Percentiles rank a stretch among this genome's conserved stretches.
Evolutionary conservation across 2,113 vertebrate genomes (phyloP).

Genomic region (Forbesichthys agassizii): DNA sequence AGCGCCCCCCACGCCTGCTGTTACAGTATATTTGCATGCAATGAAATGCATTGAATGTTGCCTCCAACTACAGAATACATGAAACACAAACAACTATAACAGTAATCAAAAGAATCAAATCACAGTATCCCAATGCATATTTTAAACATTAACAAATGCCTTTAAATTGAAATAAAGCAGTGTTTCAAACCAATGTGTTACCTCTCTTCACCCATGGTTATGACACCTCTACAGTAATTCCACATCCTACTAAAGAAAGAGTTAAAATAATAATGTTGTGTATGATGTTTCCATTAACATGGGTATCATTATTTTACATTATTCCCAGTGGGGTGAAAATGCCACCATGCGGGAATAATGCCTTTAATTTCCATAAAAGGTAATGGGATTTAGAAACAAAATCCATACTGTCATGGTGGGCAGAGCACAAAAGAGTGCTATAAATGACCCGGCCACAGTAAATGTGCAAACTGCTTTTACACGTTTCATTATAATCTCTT

Average conservation of each 20-base stretch:
- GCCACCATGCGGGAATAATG: not conserved
- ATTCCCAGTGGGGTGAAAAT: no score
- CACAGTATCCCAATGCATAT: not conserved
- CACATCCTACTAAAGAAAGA: no score
- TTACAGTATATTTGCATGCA: constrained; percentile 15
- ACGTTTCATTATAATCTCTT: constrained; percentile 47
- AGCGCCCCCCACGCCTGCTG: not conserved
- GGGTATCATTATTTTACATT: no score
- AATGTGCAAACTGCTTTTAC: constrained; percentile 57
- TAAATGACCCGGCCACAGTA: constrained; percentile 56
- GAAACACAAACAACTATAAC: constrained; percentile 1
- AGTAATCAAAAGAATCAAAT: not conserved
- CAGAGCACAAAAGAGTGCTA: constrained; percentile 27
- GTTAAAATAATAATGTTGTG: no score
- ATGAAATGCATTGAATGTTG: constrained; percentile 15
- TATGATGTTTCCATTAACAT: no score
- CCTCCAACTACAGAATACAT: constrained; percentile 26
- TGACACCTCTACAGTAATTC: no score
- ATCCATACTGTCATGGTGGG: constrained; percentile 33
- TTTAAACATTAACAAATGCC: constrained; percentile 11
- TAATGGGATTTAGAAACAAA: constrained; percentile 41
- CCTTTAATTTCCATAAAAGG: constrained; percentile 53
- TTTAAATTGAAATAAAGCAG: constrained; percentile 4
- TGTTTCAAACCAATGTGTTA: constrained; percentile 2
- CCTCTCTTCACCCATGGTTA: no score